Evolutionary conservation across 2,797 vertebrate genomes (phyloP), one percentile per base, ranked within the genome.

Genomic region (Eulemur rubriventer): DNA sequence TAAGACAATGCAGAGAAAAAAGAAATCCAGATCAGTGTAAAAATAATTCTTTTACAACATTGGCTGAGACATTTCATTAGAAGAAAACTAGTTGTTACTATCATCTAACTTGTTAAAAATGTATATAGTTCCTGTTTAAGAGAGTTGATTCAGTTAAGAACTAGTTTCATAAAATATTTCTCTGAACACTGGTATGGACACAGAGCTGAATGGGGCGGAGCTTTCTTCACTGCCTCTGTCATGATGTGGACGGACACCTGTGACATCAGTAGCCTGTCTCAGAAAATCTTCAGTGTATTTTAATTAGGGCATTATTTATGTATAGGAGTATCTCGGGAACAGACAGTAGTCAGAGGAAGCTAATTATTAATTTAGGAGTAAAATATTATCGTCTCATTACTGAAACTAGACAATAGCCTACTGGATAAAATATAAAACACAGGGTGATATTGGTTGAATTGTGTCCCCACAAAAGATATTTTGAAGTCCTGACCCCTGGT

Each of bases 11-110:
- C n/a, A 80, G 38, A 89, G 14, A 52, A 48, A 72, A 87, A 87
- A 67, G 41, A 92, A 87, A 95, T 16, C 7, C 4, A 33, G 16
- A 83, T 8, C 11, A 46, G 14, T n/a, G 91, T 76, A 93, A 93
- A 91, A 80, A n/a, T 48, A 86, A 46, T 85, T 88, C 6, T 63
- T 90, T 94, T 83, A 83, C 33, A 79, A 18, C 16, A n/a, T 24
- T n/a, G 70, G 43, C 18, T 95, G 57, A 92, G 57, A 65, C 63
- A 82, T 75, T 92, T 91, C 46, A 90, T 46, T 90, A 57, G 78
- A 78, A 76, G 38, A 87, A 94, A 94, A 65, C 41, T 57, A 33
- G 48, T 63, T 96, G 92, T 33, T 87, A 63, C 13, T 83, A 48
- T 84, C 61, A 22, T 28, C 10, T 48, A 89, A 75, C 20, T 84